phyloP scores from a whole-genome alignment of 2,113 vertebrate genomes.

The Globicephala melas region DNA sequence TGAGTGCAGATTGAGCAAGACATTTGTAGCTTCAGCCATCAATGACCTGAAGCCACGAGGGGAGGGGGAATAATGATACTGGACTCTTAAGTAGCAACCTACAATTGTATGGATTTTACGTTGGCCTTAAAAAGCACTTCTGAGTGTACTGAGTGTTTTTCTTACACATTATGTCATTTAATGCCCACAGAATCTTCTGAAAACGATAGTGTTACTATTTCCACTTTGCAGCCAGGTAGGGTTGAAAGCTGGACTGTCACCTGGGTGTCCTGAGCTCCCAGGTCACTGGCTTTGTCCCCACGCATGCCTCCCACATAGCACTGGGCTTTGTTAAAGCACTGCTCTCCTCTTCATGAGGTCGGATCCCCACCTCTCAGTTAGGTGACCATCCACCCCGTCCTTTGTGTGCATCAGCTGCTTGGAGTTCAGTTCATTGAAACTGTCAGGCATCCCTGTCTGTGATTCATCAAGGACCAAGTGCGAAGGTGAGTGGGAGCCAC shows the following conservation, averaged over 20 bases:
- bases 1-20: neutral
- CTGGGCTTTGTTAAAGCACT: neutral
- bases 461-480: fast-evolving
- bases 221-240: neutral
- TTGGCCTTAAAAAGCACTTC: fast-evolving
- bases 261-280: too few relatives aligned
- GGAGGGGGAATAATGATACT: neutral
- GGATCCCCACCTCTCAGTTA: neutral
- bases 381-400: neutral
- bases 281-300: fast-evolving
- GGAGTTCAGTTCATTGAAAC: neutral
- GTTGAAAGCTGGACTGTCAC: neutral
- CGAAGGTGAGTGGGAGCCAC: neutral
- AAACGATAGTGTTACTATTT: fast-evolving
- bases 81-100: fast-evolving
- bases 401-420: fast-evolving
- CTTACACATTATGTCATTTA: neutral
- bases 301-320: fast-evolving
- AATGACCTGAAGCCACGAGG: fast-evolving
- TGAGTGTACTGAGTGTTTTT: too few relatives aligned
- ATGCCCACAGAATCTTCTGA: neutral
- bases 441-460: fast-evolving
- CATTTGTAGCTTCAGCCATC: fast-evolving
- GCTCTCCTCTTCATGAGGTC: neutral
- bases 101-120: fast-evolving